Evolutionary conservation across 2,888 invertebrate genomes (phyloP), one percentile per base, ranked within the genome.

Genomic region (Scaptomyza tumidula): DNA sequence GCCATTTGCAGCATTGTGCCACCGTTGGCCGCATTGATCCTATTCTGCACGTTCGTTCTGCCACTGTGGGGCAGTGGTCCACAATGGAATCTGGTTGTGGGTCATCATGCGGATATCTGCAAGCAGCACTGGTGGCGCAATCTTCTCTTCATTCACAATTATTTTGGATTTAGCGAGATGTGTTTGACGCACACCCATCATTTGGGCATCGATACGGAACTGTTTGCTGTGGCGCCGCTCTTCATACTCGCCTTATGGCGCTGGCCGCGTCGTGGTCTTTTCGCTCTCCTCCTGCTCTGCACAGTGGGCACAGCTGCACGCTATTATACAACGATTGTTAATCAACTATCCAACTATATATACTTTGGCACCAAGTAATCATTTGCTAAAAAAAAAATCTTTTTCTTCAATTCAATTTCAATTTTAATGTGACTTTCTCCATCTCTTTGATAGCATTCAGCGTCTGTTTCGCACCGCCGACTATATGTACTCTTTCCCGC

Each of bases 101-200:
- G 93, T 0, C 94, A 95, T 79, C 95, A 95, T 89, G 94, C 95
- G 0, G 93, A 94, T 48, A 94, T 95, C 59, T 95, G 95, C 90
- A 95, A 95, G 89, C 92, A 93, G 80, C 93, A 94, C 61, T 95
- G 95, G 95, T 95, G 95, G 95, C 93, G 94, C 80, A 95, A 95
- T 86, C 92, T 95, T 69, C 90, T 95, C 0, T 95, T 95, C 76
- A 95, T 95, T 58, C 95, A 95, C 84, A 95, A 95, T 89, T 95
- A 95, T 86, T 95, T 94, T 84, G 95, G 95, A 43, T 95, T 95
- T 81, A 94, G 94, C 82, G 94, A 95, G 80, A 95, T 95, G 95
- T 95, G 95, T 83, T 91, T 95, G 24, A 95, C 95, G 0, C 95
- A 95, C 75, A 95, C 95, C 0, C 95, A 95, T 90, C 95, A 95